Evolutionary conservation across 2,888 invertebrate genomes (phyloP), one percentile per base, ranked within the genome.

Genomic region (Microctonus aethiopoides): DNA sequence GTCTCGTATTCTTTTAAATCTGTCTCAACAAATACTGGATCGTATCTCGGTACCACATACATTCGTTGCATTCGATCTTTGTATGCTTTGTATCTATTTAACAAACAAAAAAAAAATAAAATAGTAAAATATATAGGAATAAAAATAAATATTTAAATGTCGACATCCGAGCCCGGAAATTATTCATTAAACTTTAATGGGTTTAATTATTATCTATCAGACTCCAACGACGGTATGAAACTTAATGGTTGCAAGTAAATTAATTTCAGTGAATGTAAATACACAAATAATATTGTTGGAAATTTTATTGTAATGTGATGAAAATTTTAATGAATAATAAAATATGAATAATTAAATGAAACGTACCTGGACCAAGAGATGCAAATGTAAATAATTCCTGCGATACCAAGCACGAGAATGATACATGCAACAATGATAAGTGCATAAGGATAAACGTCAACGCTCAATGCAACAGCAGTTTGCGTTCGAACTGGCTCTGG

Each of bases 1-100:
- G 97, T 97, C 87, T 98, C 97, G 86, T 97, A 98, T 87, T 97
- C 94, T 78, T 97, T 96, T 56, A 96, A 90, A 81, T 95, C 95
- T 29, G 95, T 94, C 79, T 93, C 92, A 10, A 91, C 87, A 89
- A 93, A 87, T 36, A 90, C 89, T 16, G 85, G 84, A 84, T 94
- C 93, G 82, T 94, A 94, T 29, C 93, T 89, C 0, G 93, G 92
- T 5, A 91, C 89, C 0, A 91, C 90, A 76, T 94, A 93, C 86
- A 94, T 93, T 20, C 94, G 90, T 63, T 91, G 89, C 86, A 94
- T 91, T 80, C 93, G 92, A 80, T 95, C 94, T 80, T 96, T 95
- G 86, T 94, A 95, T 63, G 94, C 93, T 85, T 95, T 95, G 85
- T 96, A 96, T 80, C 95, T 95, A 80, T 36, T 60, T 16, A 36